Percentiles rank a stretch among this genome's conserved stretches.
These are phyloP conservation scores for Onychorhynchus coronatus DNA, from an alignment of 2,113 vertebrate species.

Conservation along the genomic window DNA sequence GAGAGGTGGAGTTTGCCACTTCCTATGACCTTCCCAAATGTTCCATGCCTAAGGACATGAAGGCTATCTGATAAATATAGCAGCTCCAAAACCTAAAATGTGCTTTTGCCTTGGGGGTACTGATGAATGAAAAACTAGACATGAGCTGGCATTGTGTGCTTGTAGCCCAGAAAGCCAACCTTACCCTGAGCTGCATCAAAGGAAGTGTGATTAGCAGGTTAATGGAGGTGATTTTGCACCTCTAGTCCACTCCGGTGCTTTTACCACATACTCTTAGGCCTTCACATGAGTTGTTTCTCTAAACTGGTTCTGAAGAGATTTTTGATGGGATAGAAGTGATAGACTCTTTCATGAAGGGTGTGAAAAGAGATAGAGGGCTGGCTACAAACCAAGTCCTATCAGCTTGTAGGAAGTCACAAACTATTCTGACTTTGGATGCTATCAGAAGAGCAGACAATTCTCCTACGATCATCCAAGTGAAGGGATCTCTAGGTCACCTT, in stretches of 20 bases:
- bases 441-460: background rate
- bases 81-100: background rate
- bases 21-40: background rate
- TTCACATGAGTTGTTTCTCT: background rate
- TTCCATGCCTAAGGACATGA: background rate
- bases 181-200: background rate
- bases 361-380: background rate
- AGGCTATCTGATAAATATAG: background rate
- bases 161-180: background rate
- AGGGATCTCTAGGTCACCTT: background rate
- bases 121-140: background rate
- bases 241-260: background rate
- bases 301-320: background rate
- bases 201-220: background rate
- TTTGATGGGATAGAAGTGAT: background rate
- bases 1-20: background rate
- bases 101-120: background rate
- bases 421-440: background rate
- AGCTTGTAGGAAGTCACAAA: background rate
- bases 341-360: background rate
- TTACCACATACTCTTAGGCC: background rate
- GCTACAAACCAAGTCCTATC: background rate
- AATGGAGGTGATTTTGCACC: background rate
- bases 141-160: rapidly evolving
- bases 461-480: background rate